A percentile compares a stretch with the other conserved stretches of the same genome.
phyloP scores from a whole-genome alignment of 2,113 vertebrate genomes.

The Dicaeum eximium region DNA sequence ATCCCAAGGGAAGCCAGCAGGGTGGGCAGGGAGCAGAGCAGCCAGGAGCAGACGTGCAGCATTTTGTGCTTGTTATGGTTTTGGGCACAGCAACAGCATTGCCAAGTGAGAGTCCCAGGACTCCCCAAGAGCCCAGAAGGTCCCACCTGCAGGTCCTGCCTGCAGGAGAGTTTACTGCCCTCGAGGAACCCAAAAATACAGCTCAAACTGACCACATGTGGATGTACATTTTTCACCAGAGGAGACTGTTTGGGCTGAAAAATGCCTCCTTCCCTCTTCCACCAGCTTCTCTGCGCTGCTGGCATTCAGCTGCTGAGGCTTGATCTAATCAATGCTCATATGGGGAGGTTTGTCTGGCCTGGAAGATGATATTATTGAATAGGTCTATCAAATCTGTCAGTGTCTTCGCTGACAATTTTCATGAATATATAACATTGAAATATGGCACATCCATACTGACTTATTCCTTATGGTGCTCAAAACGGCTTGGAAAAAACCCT shows the following conservation, averaged over 20 bases:
- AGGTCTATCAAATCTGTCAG: slow-evolving; percentile 45
- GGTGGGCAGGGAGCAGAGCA: background rate
- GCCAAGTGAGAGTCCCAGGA: background rate
- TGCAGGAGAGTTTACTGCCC: background rate
- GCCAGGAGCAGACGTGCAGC: background rate
- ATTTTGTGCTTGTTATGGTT: background rate
- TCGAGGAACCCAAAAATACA: background rate
- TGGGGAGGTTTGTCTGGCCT: slow-evolving; percentile 25
- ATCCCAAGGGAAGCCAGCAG: background rate
- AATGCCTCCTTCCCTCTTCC: background rate
- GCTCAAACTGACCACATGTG: background rate
- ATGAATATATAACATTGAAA: slow-evolving; percentile 54
- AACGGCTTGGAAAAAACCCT: background rate
- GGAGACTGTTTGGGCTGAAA: background rate
- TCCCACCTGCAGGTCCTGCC: background rate
- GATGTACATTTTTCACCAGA: background rate
- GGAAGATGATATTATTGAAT: slow-evolving; percentile 10
- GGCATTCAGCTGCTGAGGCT: background rate
- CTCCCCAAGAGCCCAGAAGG: background rate
- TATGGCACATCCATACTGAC: background rate
- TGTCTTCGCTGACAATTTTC: slow-evolving; percentile 12
- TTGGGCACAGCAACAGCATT: background rate
- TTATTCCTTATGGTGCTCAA: background rate
- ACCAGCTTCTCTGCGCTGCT: background rate
- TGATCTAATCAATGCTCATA: slow-evolving; percentile 47